Evolutionary conservation across 2,113 vertebrate species (phyloP).

Genomic region (Charina bottae): DNA sequence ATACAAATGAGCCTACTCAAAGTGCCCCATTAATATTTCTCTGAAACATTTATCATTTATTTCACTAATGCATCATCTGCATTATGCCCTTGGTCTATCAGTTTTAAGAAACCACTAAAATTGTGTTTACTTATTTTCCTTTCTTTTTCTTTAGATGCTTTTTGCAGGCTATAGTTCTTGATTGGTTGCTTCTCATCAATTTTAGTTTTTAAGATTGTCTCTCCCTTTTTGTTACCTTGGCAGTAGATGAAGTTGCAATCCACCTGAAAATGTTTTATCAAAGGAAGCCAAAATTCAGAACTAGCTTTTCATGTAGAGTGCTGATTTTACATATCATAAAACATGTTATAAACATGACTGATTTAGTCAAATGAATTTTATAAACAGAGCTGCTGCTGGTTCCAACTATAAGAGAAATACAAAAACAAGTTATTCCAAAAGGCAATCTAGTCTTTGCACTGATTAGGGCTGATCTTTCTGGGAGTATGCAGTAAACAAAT

Average conservation of each 20-base stretch:
- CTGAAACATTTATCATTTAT: background rate
- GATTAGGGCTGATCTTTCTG: background rate
- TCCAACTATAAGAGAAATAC: background rate
- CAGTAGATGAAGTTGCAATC: background rate
- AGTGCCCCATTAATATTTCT: background rate
- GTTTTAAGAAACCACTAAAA: background rate
- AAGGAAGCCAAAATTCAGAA: background rate
- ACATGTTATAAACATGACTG: background rate
- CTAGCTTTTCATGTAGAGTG: background rate
- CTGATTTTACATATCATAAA: background rate
- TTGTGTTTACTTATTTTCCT: background rate
- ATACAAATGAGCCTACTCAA: background rate
- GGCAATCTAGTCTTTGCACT: background rate
- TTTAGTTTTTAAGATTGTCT: background rate
- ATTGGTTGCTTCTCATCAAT: too few relatives aligned
- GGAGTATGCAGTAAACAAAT: background rate
- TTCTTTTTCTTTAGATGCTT: background rate
- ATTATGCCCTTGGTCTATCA: background rate
- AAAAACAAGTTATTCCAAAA: background rate
- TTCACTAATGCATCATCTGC: background rate
- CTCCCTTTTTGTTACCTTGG: background rate
- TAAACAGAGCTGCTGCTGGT: background rate
- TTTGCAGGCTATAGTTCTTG: background rate
- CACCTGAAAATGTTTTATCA: background rate
- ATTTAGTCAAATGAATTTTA: background rate